phyloP scores from a whole-genome alignment of 2,113 vertebrate genomes.

The Etheostoma cragini region DNA sequence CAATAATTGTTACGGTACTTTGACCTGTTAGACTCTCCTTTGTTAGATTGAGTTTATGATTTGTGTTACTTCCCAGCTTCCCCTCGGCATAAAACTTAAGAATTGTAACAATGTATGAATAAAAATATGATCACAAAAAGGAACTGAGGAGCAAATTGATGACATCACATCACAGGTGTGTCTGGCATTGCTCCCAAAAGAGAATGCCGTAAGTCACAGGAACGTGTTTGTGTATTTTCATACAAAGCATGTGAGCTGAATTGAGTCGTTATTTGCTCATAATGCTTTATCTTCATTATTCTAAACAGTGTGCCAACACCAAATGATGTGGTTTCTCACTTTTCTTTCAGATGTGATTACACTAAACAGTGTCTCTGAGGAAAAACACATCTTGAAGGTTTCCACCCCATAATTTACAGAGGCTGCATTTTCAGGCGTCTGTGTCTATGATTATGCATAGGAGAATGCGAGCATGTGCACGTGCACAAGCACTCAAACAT shows the following conservation, averaged over 20 bases:
- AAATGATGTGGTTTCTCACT: conserved; percentile 27
- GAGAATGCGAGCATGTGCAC: conserved; percentile 20
- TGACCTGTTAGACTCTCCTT: no score
- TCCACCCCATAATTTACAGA: conserved; percentile 51
- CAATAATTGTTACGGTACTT: no score
- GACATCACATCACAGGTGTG: conserved; percentile 60
- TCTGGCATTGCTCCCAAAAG: conserved; percentile 46
- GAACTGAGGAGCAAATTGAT: conserved; percentile 34
- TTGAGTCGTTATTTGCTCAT: conserved; percentile 32
- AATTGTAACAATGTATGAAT: no score
- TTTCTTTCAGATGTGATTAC: conserved; percentile 39
- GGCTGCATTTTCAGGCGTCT: conserved; percentile 43
- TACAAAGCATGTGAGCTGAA: neutral
- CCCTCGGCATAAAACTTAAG: no score
- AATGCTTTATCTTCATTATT: conserved; percentile 35
- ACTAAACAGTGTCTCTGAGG: conserved; percentile 33
- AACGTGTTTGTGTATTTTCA: conserved; percentile 2
- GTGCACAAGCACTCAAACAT: conserved; percentile 13
- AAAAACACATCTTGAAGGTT: conserved; percentile 39
- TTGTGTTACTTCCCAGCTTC: no score
- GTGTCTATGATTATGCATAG: conserved; percentile 40
- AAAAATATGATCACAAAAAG: no score
- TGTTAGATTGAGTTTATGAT: no score
- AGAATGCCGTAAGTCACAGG: conserved; percentile 29
- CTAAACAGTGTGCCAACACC: conserved; percentile 20